A percentile compares a stretch with the other conserved stretches of the same genome.
phyloP scores from a whole-genome alignment of 2,113 vertebrate genomes.

The Sphyrna mokarran region DNA sequence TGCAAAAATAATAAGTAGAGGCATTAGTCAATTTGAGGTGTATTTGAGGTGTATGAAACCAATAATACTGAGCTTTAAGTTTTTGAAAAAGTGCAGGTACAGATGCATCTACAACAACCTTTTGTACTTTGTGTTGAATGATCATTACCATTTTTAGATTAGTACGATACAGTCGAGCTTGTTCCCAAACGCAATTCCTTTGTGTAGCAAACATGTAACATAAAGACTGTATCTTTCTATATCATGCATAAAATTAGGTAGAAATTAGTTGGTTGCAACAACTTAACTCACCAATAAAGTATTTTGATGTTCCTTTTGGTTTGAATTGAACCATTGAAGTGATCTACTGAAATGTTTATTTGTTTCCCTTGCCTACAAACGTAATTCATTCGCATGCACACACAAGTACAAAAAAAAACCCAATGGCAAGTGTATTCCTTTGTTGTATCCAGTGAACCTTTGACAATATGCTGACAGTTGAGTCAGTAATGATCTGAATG shows the following conservation, averaged over 20 bases:
- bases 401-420: not conserved
- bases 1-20: conserved; percentile 2
- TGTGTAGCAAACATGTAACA: not conserved
- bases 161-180: not conserved
- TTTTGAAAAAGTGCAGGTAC: not conserved
- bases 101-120: not conserved
- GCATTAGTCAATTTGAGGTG: not conserved
- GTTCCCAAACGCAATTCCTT: not conserved
- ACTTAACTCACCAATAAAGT: not conserved
- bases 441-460: not conserved
- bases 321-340: not conserved
- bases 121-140: not conserved
- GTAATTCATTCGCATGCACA: not conserved
- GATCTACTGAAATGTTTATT: not conserved
- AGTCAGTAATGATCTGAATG: not conserved
- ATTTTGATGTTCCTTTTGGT: not conserved
- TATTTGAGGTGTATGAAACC: not conserved
- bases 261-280: not conserved
- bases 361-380: not conserved
- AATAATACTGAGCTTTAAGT: not conserved
- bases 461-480: not conserved
- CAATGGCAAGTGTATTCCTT: not conserved
- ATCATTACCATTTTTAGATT: not conserved
- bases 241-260: not conserved
- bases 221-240: not conserved